Conservation (phyloP, 2,113 vertebrate genomes). For the Grantiella picta region DNA sequence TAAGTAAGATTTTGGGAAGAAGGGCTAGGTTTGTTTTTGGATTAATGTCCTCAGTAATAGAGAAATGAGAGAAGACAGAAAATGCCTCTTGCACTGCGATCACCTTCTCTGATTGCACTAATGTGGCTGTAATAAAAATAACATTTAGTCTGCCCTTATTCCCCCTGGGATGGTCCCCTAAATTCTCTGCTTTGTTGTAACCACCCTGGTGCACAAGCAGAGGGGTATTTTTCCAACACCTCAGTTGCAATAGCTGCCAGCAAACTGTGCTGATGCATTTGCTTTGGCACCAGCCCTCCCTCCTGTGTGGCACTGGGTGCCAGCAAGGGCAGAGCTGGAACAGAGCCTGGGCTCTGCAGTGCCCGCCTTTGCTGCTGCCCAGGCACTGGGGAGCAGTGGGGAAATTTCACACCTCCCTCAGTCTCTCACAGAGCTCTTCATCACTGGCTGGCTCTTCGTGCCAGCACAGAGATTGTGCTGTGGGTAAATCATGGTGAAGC, state of each 20-base stretch:
- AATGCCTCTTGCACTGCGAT: background rate
- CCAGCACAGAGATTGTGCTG: background rate
- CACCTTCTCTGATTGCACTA: background rate
- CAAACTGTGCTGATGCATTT: fast-evolving
- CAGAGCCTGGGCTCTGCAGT: background rate
- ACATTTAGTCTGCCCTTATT: background rate
- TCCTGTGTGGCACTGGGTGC: background rate
- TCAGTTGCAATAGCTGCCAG: background rate
- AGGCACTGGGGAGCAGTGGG: background rate
- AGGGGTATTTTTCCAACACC: background rate
- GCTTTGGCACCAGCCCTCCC: background rate
- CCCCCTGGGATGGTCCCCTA: background rate
- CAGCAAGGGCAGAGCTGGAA: background rate
- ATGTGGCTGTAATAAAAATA: background rate
- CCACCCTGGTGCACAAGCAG: background rate
- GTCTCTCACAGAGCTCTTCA: background rate
- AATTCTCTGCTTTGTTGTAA: background rate
- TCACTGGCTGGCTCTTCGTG: background rate
- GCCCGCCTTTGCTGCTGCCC: background rate
- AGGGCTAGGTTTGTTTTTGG: background rate
- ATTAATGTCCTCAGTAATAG: background rate
- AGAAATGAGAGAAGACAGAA: background rate
- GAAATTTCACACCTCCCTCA: background rate
- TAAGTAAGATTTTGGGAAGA: background rate
- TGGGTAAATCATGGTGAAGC: background rate